These are phyloP conservation scores for Stenurella melanura DNA, from an alignment of 2,888 invertebrate genomes.

Conservation along the genomic window DNA sequence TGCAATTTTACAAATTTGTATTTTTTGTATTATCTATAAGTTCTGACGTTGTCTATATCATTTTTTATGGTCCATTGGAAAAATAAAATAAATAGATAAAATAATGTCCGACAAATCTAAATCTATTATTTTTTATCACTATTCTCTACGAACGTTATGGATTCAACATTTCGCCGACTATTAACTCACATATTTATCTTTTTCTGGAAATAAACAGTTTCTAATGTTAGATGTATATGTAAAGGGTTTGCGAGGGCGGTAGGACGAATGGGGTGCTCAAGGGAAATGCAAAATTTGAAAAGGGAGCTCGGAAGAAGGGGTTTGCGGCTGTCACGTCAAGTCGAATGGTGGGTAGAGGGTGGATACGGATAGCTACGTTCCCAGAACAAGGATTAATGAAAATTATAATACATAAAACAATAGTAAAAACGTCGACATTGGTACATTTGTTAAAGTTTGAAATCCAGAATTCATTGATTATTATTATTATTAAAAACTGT, in stretches of 20 bases:
- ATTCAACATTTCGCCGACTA: neutral
- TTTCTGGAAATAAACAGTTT: conserved; percentile 24
- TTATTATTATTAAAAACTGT: neutral
- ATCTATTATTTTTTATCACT: neutral
- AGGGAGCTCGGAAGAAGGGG: conserved; percentile 35
- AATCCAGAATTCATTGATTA: neutral
- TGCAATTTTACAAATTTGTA: no score
- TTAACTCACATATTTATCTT: conserved; percentile 10
- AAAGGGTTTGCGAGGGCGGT: conserved; percentile 21
- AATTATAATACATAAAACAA: neutral
- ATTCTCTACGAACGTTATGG: neutral
- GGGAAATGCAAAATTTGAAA: conserved; percentile 38
- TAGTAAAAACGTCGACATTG: neutral
- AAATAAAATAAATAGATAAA: no score
- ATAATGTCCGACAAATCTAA: neutral
- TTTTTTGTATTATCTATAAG: no score
- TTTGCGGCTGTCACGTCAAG: conserved; percentile 37
- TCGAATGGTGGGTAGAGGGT: conserved; percentile 12
- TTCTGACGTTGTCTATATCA: no score
- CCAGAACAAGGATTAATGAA: conserved; percentile 19
- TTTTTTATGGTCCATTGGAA: no score
- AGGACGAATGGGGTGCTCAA: conserved; percentile 26
- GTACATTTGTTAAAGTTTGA: neutral
- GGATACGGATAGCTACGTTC: conserved; percentile 24
- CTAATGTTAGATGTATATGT: conserved; percentile 22